phyloP scores from a whole-genome alignment of 2,113 vertebrate genomes.

The Aegotheles bennettii region DNA sequence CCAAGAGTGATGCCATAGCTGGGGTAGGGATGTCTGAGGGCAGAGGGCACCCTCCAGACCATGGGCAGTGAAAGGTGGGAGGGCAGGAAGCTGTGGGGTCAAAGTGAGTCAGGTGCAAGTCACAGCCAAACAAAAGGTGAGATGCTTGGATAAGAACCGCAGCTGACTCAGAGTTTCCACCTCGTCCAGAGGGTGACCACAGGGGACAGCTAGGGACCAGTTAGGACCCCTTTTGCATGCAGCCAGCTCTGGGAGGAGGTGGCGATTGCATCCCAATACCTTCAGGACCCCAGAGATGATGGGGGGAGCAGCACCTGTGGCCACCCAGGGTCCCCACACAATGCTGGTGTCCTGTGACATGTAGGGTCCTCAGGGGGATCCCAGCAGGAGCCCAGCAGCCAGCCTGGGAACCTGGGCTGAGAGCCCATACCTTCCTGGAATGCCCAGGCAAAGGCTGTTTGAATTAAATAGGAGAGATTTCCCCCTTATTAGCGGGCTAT shows the following conservation, averaged over 20 bases:
- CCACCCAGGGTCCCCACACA: background rate
- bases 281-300: background rate
- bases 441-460: background rate
- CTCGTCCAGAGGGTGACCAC: background rate
- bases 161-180: conserved; percentile 51
- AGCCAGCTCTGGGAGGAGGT: background rate
- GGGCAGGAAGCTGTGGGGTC: conserved; percentile 36
- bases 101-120: conserved; percentile 41
- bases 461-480: conserved; percentile 58
- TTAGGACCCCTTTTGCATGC: accelerated
- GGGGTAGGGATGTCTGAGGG: background rate
- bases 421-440: conserved; percentile 27
- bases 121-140: conserved; percentile 42
- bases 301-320: background rate
- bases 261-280: accelerated
- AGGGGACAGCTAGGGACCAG: background rate
- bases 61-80: conserved; percentile 1
- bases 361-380: background rate
- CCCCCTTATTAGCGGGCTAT: conserved; percentile 60
- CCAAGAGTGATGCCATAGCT: background rate
- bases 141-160: background rate
- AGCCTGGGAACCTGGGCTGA: background rate
- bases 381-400: background rate
- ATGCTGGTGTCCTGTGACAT: accelerated
- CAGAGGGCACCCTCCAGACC: background rate